Conservation (phyloP, 2,888 invertebrate species). For the Platycheirus albimanus region DNA sequence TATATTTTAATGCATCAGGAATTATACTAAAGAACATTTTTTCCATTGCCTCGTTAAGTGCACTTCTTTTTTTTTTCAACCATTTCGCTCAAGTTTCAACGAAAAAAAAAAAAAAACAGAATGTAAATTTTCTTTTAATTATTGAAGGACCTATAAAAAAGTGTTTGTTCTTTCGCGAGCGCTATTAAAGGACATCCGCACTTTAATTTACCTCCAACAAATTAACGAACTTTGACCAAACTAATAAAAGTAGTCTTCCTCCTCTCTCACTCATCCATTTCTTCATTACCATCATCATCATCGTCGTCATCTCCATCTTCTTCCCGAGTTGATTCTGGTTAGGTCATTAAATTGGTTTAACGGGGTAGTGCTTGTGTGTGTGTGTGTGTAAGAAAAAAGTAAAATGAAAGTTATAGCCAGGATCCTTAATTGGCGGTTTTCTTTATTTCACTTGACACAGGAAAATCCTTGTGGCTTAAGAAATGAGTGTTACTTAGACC, state of each 20-base stretch:
- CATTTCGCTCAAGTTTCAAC: too few relatives aligned
- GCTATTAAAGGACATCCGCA: not conserved
- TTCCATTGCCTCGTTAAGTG: too few relatives aligned
- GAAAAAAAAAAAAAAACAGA: too few relatives aligned
- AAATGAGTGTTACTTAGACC: too few relatives aligned
- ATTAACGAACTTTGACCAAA: constrained; percentile 44
- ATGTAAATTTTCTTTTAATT: constrained; percentile 38
- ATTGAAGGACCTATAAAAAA: constrained; percentile 4
- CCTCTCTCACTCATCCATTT: not conserved
- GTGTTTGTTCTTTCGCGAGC: not conserved
- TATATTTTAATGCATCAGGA: not conserved
- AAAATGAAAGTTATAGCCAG: too few relatives aligned
- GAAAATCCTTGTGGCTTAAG: too few relatives aligned
- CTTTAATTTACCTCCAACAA: constrained; percentile 33
- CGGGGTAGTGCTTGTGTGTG: constrained; percentile 9
- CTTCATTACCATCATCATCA: too few relatives aligned
- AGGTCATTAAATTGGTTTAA: constrained; percentile 42
- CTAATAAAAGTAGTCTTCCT: constrained; percentile 28
- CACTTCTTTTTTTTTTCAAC: too few relatives aligned
- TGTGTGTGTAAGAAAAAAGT: too few relatives aligned
- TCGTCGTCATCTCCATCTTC: too few relatives aligned
- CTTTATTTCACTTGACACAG: too few relatives aligned
- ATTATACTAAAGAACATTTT: not conserved
- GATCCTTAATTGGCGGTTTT: too few relatives aligned
- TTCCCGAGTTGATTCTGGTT: constrained; percentile 7